Evolutionary conservation across 2,113 vertebrate species (phyloP), one percentile per base, ranked within the genome.

Genomic region (Pontoporia blainvillei): DNA sequence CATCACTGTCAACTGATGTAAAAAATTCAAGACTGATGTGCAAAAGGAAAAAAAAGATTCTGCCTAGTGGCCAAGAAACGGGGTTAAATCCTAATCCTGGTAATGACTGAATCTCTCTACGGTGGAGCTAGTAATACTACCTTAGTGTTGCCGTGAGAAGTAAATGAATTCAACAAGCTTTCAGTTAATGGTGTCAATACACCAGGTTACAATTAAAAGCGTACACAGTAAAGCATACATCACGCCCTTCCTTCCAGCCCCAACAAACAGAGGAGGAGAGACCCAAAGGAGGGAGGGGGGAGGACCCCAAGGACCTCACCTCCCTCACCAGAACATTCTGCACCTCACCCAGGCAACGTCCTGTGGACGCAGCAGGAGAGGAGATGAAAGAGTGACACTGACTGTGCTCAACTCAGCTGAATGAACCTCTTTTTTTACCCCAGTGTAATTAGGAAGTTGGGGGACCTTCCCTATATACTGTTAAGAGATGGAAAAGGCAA

Each of bases 261-360:
- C 41, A n/a, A 4, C 9, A 39, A n/a, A 57, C 15, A 3, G 44
- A 52, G 39, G 3, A 64, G 18, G 34, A 31, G 23, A 69, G 5
- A 41, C 5, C 6, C 31, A 21, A 12, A 49, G 57, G 21, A 79
- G 36, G 7, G 39, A 23, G 8, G 12, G 8, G 67, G 72, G 20
- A 17, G 0, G 10, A 36, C 2, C 8, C 12, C 0, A 7, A 12
- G 31, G 31, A 29, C 14, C 29, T 72, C 23, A 5, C 1, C 7
- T 10, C 12, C 21, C n/a, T n/a, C n/a, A n/a, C 25, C 20, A 6
- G 17, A 20, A 25, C 25, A 13, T 84, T 87, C 69, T 18, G 34
- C 29, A 5, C 1, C 7, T 10, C 12, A 31, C 25, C 20, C 5
- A 6, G 73, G 5, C 44, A 31, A 34, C 0, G 1, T 75, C 31